Evolutionary conservation across 2,888 invertebrate species (phyloP).

Genomic region (Timema podura): DNA sequence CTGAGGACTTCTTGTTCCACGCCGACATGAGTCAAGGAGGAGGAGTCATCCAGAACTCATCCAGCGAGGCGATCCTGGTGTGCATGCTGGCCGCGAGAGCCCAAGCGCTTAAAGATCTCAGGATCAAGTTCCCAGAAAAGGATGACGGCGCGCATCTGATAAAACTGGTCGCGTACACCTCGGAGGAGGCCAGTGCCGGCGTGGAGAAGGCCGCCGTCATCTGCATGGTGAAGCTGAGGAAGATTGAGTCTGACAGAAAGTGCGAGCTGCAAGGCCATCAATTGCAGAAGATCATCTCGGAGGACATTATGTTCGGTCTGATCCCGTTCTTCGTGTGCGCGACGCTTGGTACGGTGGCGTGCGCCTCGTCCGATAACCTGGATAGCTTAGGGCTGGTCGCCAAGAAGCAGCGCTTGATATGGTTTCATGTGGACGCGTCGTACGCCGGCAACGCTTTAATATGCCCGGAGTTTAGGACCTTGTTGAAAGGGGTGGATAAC

Average conservation of each 20-base stretch:
- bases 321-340: constrained; percentile 54
- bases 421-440: constrained; percentile 85
- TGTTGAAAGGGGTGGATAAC: constrained; percentile 62
- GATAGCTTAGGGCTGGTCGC: not conserved
- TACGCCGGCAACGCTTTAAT: constrained; percentile 78
- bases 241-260: no score
- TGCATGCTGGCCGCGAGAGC: not conserved
- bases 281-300: constrained; percentile 40
- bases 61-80: not conserved
- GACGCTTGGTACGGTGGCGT: constrained; percentile 54
- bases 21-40: no score
- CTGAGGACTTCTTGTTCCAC: no score
- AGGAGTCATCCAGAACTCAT: not conserved
- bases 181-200: constrained; percentile 44
- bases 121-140: no score
- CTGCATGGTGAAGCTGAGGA: constrained; percentile 38
- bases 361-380: not conserved
- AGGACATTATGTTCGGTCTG: constrained; percentile 50
- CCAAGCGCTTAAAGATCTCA: no score
- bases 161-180: constrained; percentile 47
- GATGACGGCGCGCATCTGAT: constrained; percentile 31
- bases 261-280: no score
- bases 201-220: constrained; percentile 47
- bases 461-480: constrained; percentile 71
- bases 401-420: constrained; percentile 53